Base-by-base conservation (phyloP, 2,888 invertebrate genomes). In the Sialis fuliginosa region DNA sequence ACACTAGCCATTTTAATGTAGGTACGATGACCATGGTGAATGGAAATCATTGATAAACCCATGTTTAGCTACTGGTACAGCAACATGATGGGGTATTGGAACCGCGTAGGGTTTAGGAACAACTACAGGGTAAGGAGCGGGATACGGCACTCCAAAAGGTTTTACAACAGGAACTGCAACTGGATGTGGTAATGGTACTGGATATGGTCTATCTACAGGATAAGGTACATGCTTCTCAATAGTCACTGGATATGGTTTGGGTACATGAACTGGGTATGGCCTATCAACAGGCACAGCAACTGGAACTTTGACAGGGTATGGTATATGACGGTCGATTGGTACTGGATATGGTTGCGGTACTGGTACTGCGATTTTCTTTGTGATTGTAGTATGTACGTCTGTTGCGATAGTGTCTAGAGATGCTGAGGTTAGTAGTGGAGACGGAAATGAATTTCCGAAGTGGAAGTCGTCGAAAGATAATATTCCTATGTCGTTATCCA, bases 301-400 rank as follows among this genome's bases (percentile, higher is more conserved):
- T 37, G 62, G 58, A 33, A 62, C 60, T 39, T 61, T 62, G 9
- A 63, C 60, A 2, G 70, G 65, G 6, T 68, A 67, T 12, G 70
- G 66, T n/a, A 69, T 60, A 47, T 67, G 65, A 48, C 69, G 68
- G 52, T 69, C 69, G 35, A 73, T 69, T 10, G 64, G 59, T 6
- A 71, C 68, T 12, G 71, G 66, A 40, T 69, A 69, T 10, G 72
- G 71, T 48, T 71, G 68, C 2, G 70, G 67, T n/a, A 70, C 63
- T 6, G 71, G 69, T 2, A 71, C 64, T 44, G 67, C 61, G 40
- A 69, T 61, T 49, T 68, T 66, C 47, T 68, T 68, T 30, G 68
- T 67, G 49, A 71, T 60, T 42, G 67, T 62, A 30, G 67, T 56
- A 5, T 60, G 56, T 4, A 62, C 52, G 6, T 58, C 54, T 8